Conservation (phyloP, 2,113 vertebrate genomes). For the Ammodytes dubius region DNA sequence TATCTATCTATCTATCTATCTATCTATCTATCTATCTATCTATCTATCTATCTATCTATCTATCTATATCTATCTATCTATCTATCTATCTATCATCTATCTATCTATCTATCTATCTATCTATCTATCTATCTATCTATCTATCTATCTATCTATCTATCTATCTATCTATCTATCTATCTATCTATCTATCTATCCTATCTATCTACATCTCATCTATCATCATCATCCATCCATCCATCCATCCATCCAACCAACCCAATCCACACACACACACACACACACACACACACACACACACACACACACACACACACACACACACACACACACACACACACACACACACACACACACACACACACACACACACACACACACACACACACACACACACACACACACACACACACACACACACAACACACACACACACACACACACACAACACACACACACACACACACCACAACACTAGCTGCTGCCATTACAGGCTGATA, state of each 20-base stretch:
- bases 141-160: too few species aligned
- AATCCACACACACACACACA: constrained; percentile 55
- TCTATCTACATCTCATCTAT: too few species aligned
- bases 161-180: too few species aligned
- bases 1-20: too few species aligned
- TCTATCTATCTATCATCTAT: too few species aligned
- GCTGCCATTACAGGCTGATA: constrained; percentile 72
- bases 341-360: constrained; percentile 67
- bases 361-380: constrained; percentile 65
- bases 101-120: too few species aligned
- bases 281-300: constrained; percentile 79
- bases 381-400: constrained; percentile 71
- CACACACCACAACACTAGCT: constrained; percentile 66
- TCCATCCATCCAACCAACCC: constrained; percentile 44
- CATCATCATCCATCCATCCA: background rate
- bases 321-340: constrained; percentile 67
- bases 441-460: constrained; percentile 80
- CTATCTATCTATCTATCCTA: too few species aligned
- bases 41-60: too few species aligned
- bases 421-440: constrained; percentile 68
- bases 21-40: too few species aligned
- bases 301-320: constrained; percentile 72
- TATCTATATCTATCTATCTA: too few species aligned
- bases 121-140: too few species aligned
- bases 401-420: constrained; percentile 71